Evolutionary conservation across 2,888 invertebrate genomes (phyloP).

Genomic region (Cantharis lateralis): DNA sequence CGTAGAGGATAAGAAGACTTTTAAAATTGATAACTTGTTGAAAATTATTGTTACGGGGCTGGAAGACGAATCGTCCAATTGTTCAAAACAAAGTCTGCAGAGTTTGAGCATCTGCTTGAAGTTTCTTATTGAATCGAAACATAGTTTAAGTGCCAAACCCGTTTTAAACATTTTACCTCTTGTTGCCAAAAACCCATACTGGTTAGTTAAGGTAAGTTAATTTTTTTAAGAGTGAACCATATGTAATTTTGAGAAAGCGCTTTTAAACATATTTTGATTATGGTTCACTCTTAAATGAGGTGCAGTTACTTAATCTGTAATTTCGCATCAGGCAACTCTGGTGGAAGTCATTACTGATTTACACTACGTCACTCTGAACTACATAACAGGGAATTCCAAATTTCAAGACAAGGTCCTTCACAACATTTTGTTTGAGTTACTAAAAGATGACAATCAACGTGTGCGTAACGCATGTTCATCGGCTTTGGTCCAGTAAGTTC

Average conservation of each 20-base stretch:
- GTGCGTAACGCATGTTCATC: slow-evolving; percentile 74
- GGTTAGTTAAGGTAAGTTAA: slow-evolving; percentile 76
- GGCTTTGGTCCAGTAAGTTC: slow-evolving; percentile 66
- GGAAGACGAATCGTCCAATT: slow-evolving; percentile 75
- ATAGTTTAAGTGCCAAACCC: slow-evolving; percentile 61
- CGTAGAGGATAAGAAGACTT: slow-evolving; percentile 47
- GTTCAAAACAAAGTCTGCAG: slow-evolving; percentile 72
- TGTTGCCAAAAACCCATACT: slow-evolving; percentile 76
- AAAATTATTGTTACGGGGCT: slow-evolving; percentile 67
- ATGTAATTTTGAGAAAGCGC: neutral
- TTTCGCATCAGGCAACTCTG: slow-evolving; percentile 62
- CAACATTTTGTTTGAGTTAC: slow-evolving; percentile 66
- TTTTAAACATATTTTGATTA: too few relatives aligned
- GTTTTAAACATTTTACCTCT: slow-evolving; percentile 66
- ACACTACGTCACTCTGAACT: slow-evolving; percentile 63
- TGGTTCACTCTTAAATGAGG: neutral
- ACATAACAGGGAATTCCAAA: slow-evolving; percentile 57
- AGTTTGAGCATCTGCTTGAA: slow-evolving; percentile 65
- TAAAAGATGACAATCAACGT: slow-evolving; percentile 77
- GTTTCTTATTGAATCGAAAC: slow-evolving; percentile 65
- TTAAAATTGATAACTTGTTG: slow-evolving; percentile 59
- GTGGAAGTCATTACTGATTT: slow-evolving; percentile 66
- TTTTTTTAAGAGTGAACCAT: neutral
- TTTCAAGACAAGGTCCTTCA: slow-evolving; percentile 65
- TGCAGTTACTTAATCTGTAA: neutral